Conservation (phyloP, 2,888 invertebrate genomes). For the Catonia carolina region DNA sequence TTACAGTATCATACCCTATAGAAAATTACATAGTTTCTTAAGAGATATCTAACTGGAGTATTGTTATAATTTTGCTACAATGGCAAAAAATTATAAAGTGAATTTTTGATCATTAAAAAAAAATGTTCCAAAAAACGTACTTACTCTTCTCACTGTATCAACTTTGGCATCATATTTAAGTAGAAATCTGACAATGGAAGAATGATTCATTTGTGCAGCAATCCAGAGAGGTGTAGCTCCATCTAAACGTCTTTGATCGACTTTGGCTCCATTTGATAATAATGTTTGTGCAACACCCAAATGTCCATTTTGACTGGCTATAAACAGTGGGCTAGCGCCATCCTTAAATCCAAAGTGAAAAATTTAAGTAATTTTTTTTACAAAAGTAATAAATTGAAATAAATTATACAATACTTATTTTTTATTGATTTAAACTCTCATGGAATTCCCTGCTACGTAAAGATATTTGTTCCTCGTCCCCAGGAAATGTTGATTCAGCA, state of each 20-base stretch:
- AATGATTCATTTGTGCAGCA: constrained; percentile 91
- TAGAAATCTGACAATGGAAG: constrained; percentile 68
- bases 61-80: no score
- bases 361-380: not conserved
- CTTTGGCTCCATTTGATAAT: constrained; percentile 62
- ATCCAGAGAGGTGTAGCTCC: constrained; percentile 90
- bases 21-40: no score
- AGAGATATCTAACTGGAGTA: no score
- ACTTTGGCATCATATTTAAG: constrained; percentile 71
- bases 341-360: constrained; percentile 53
- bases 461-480: no score
- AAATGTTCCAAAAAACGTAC: no score
- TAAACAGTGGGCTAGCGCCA: constrained; percentile 84
- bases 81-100: no score
- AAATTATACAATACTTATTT: no score
- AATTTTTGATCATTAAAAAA: no score
- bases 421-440: no score
- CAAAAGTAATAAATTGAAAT: not conserved
- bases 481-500: no score
- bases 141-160: constrained; percentile 72
- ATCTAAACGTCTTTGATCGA: constrained; percentile 70
- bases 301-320: constrained; percentile 92
- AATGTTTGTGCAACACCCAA: constrained; percentile 67
- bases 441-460: no score
- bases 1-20: no score